A percentile compares a stretch with the other conserved stretches of the same genome.
phyloP scores from a whole-genome alignment of 2,797 vertebrate species.

The Anniella stebbinsi region DNA sequence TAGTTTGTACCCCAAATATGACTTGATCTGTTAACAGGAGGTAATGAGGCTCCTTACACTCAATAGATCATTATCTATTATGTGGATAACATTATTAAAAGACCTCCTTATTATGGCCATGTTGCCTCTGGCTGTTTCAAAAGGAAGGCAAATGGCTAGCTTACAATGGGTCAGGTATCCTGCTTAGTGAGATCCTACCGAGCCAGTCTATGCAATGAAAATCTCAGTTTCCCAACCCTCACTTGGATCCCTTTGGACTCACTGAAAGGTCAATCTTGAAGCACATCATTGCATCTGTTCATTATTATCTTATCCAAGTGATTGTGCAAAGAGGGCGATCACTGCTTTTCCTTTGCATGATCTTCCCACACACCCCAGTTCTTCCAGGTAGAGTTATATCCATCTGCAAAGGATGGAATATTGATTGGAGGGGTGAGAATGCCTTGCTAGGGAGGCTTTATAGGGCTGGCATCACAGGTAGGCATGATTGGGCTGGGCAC shows the following conservation, averaged over 20 bases:
- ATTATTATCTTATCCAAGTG: background rate
- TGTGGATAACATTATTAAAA: background rate
- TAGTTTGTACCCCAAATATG: background rate
- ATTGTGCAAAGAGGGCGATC: background rate
- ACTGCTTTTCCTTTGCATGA: background rate
- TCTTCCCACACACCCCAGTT: background rate
- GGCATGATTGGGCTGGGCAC: too few species aligned
- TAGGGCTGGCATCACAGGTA: too few species aligned
- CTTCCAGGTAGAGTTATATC: background rate
- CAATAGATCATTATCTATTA: background rate
- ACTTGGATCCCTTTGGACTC: background rate
- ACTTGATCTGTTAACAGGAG: constrained; percentile 7
- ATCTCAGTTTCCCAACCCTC: background rate
- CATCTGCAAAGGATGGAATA: background rate
- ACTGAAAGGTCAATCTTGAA: background rate
- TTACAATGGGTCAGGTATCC: background rate
- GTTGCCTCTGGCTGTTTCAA: background rate
- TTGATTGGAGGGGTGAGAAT: background rate
- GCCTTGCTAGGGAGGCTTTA: background rate
- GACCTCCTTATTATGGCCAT: background rate
- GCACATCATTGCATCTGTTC: background rate
- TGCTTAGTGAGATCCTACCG: background rate
- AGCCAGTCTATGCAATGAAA: background rate
- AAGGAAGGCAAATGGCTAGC: background rate
- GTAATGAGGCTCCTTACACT: background rate